A percentile compares a stretch with the other conserved stretches of the same genome.
These are phyloP conservation scores for Oreochromis grahami DNA, from an alignment of 2,797 vertebrate genomes.

Conservation along the genomic window DNA sequence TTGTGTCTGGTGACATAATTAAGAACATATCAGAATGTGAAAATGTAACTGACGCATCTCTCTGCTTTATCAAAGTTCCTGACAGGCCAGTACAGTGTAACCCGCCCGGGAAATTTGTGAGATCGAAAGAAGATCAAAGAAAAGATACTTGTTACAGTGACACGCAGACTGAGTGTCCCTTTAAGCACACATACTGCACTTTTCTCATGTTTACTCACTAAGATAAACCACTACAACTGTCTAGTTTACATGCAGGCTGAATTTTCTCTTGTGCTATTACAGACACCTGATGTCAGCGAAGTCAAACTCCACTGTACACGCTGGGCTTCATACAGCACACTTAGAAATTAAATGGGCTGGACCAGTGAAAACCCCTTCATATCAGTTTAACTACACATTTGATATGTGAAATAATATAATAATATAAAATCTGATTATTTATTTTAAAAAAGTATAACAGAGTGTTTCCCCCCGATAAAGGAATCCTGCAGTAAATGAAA, in stretches of 20 bases:
- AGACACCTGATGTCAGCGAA: not conserved
- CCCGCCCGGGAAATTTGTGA: not conserved
- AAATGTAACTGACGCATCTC: not conserved
- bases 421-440: not conserved
- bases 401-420: not conserved
- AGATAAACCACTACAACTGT: not conserved
- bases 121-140: not conserved
- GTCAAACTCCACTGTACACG: not conserved
- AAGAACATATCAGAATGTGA: not conserved
- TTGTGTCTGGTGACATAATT: not conserved
- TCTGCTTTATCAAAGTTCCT: not conserved
- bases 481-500: not conserved
- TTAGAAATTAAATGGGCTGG: not conserved
- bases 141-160: not conserved
- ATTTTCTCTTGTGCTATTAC: not conserved
- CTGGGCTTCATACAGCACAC: not conserved
- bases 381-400: not conserved
- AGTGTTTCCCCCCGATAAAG: not conserved
- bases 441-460: not conserved
- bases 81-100: not conserved
- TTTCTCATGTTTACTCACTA: not conserved
- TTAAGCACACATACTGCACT: not conserved
- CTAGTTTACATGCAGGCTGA: not conserved
- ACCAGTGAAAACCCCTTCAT: not conserved
- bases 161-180: not conserved